Base-by-base conservation (phyloP, 1,140 invertebrate species). In the Trichonephila inaurata region DNA sequence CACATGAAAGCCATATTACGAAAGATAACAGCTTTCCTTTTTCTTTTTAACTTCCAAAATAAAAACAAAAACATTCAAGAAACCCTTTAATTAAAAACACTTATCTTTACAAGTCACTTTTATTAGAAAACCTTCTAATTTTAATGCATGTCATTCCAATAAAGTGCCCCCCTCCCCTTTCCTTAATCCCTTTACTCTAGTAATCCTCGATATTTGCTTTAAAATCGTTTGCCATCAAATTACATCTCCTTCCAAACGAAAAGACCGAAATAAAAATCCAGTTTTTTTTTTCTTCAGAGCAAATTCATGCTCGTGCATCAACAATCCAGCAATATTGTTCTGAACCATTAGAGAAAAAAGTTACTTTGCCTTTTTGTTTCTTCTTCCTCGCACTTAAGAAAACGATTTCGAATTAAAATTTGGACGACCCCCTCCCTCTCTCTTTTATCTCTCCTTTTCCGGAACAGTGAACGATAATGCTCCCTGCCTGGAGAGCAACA, bases 401-500 rank as follows among this genome's bases (percentile, higher is more conserved):
- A 77, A 64, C 85, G 85, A 87, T 87, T 87, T 62, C 61, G 85
- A 87, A 87, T 87, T 87, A 87, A 87, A 87, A 87, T 87, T 87
- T 87, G n/a, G 28, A 60, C 60, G n/a, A 28, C 69, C 69, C 44
- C 44, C 28, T 28, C 28, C 28, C 28, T 51, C 44, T 51, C 69
- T 77, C 69, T 77, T 77, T 77, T 77, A 77, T 77, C 69, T 77
- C 24, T 77, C 69, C 24, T 28, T 77, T 77, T 77, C 69, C 69
- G 69, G 69, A 77, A 77, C 69, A 77, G 24, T 28, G 24, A 83
- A 83, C 81, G 81, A 83, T 83, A 83, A 83, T 83, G 81, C 81
- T 77, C 33, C 69, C 33, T 77, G 69, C 69, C 28, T 19, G 12
- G 64, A 24, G 64, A 69, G n/a, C 44, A 51, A 51, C 64, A 69